Evolutionary conservation across 1,140 invertebrate genomes (phyloP).

Genomic region (Drosophila seguyi): DNA sequence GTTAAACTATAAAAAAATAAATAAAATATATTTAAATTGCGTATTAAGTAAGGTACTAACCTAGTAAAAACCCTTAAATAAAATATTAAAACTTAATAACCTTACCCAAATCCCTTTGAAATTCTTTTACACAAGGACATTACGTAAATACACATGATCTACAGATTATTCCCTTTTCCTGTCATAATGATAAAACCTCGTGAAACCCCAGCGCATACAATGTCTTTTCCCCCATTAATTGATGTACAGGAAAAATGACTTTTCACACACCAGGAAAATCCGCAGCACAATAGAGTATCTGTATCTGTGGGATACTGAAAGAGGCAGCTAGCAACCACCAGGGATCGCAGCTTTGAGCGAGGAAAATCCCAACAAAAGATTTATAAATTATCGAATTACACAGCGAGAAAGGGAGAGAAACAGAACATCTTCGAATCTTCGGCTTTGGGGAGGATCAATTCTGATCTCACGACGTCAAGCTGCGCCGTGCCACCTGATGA

Average conservation of each 20-base stretch:
- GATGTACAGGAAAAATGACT: slow-evolving; percentile 45
- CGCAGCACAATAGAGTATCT: slow-evolving; percentile 22
- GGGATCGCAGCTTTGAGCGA: slow-evolving; percentile 35
- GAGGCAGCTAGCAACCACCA: slow-evolving; percentile 25
- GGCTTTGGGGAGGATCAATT: slow-evolving; percentile 70
- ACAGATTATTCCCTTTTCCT: not conserved
- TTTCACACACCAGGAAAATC: slow-evolving; percentile 59
- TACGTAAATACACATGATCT: too few relatives aligned
- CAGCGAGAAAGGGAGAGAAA: not conserved
- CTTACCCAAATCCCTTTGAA: not conserved
- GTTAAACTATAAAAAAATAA: not conserved
- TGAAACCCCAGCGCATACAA: slow-evolving; percentile 15
- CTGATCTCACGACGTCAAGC: slow-evolving; percentile 73
- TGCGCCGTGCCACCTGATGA: slow-evolving; percentile 53
- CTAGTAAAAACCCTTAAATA: not conserved
- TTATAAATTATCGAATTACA: slow-evolving; percentile 69
- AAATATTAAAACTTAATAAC: not conserved
- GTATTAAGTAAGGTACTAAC: too few relatives aligned
- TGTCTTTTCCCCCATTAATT: slow-evolving; percentile 44
- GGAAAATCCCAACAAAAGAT: slow-evolving; percentile 58
- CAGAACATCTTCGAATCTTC: not conserved
- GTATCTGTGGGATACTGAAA: slow-evolving; percentile 26
- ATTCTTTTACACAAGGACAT: not conserved
- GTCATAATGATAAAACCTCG: slow-evolving; percentile 4
- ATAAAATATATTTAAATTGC: not conserved